These are phyloP conservation scores for Apostichopus japonicus DNA, from an alignment of 35 echinoderm and acorn worm genomes.

Conservation along the genomic window DNA sequence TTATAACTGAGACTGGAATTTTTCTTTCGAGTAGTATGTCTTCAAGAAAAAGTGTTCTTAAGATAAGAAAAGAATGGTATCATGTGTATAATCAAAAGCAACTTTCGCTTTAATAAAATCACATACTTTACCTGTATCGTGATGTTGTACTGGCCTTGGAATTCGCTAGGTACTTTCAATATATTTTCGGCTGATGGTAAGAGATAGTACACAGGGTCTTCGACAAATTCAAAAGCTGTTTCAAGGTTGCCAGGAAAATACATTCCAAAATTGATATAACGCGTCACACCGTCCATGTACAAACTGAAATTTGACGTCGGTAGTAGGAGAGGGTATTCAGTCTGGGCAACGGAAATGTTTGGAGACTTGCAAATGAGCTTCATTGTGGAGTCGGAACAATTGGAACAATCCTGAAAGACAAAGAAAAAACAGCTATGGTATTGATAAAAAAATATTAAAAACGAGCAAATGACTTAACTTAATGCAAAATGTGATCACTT, in stretches of 20 bases:
- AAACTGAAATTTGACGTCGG: not conserved
- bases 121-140: not conserved
- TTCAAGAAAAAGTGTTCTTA: too few species aligned
- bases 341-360: not conserved
- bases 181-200: not conserved
- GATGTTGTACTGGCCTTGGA: not conserved
- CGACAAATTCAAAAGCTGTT: not conserved
- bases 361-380: conserved; percentile 15
- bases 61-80: too few species aligned
- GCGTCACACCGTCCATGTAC: conserved; percentile 6
- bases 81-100: too few species aligned
- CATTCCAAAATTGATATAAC: not conserved
- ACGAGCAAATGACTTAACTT: too few species aligned
- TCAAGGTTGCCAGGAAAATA: not conserved
- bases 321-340: not conserved
- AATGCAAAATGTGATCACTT: too few species aligned
- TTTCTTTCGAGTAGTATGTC: too few species aligned
- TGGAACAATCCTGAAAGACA: not conserved
- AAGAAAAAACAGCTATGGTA: not conserved
- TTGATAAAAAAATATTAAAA: not conserved
- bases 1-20: too few species aligned
- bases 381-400: not conserved
- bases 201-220: conserved; percentile 8
- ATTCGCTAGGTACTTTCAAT: not conserved
- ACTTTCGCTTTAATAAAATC: too few species aligned